phyloP scores from a whole-genome alignment of 2,797 vertebrate genomes.

The Xyrichtys novacula region DNA sequence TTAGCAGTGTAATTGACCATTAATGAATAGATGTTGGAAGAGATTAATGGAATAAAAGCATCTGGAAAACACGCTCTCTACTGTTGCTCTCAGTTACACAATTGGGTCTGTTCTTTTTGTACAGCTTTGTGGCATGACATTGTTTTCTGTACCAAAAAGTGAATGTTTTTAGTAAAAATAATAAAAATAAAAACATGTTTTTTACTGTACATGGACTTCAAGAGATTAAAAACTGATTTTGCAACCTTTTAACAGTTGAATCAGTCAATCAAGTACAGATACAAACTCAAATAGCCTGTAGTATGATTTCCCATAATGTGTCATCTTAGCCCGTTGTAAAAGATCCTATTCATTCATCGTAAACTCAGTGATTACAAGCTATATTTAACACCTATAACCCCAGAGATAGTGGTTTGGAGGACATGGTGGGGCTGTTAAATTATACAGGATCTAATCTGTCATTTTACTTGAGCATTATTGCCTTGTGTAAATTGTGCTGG shows the following conservation, averaged over 20 bases:
- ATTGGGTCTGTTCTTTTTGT: constrained; percentile 13
- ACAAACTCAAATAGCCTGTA: neutral
- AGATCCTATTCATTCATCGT: too few relatives aligned
- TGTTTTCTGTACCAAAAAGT: constrained; percentile 47
- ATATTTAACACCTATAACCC: too few relatives aligned
- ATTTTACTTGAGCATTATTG: fast-evolving
- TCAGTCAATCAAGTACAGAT: neutral
- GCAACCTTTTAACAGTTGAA: neutral
- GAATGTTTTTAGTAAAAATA: constrained; percentile 48
- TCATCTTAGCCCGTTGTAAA: too few relatives aligned
- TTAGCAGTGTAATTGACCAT: constrained; percentile 44
- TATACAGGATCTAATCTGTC: too few relatives aligned
- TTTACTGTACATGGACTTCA: constrained; percentile 20
- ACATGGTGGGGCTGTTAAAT: too few relatives aligned
- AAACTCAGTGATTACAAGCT: too few relatives aligned
- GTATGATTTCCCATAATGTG: too few relatives aligned
- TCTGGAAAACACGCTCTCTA: constrained; percentile 40
- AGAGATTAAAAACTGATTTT: neutral
- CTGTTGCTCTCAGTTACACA: constrained; percentile 51
- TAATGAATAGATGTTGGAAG: constrained; percentile 47
- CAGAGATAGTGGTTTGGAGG: too few relatives aligned
- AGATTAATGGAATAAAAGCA: constrained; percentile 64
- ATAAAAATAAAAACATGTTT: constrained; percentile 28
- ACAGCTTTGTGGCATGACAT: constrained; percentile 7
- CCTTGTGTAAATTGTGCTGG: too few relatives aligned